Evolutionary conservation across 1,140 invertebrate species (phyloP).

Genomic region (Goniozus legneri): DNA sequence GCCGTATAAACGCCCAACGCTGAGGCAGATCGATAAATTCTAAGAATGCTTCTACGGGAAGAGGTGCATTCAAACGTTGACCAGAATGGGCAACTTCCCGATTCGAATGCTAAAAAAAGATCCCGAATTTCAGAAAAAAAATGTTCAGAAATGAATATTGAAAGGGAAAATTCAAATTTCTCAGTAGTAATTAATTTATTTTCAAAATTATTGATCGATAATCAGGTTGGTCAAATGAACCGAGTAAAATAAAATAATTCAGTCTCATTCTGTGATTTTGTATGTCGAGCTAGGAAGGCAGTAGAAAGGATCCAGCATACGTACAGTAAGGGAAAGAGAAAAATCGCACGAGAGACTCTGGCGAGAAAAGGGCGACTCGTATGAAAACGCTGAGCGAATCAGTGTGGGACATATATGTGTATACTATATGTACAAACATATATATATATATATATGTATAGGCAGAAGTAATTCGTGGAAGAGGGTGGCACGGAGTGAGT

Average conservation of each 20-base stretch:
- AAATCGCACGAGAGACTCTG: background rate
- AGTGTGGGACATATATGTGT: background rate
- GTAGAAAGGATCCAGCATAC: background rate
- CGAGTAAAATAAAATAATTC: background rate
- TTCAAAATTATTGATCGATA: too few relatives aligned
- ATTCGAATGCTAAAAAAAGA: too few relatives aligned
- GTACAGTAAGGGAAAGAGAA: conserved; percentile 3
- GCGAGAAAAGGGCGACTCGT: background rate
- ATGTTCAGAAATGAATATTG: background rate
- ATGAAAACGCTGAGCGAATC: background rate
- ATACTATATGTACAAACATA: background rate
- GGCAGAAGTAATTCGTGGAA: background rate
- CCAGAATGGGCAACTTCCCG: too few relatives aligned
- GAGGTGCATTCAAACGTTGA: too few relatives aligned
- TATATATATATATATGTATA: background rate
- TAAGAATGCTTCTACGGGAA: too few relatives aligned
- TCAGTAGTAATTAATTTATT: too few relatives aligned
- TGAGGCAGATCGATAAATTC: too few relatives aligned
- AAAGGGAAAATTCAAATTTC: background rate
- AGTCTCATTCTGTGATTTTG: background rate
- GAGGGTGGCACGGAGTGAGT: background rate
- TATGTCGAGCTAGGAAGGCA: background rate
- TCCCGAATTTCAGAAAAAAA: too few relatives aligned
- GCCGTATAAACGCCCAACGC: too few relatives aligned
- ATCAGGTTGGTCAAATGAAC: too few relatives aligned